Evolutionary conservation across 2,113 vertebrate species (phyloP).

Genomic region (Fukomys damarensis): DNA sequence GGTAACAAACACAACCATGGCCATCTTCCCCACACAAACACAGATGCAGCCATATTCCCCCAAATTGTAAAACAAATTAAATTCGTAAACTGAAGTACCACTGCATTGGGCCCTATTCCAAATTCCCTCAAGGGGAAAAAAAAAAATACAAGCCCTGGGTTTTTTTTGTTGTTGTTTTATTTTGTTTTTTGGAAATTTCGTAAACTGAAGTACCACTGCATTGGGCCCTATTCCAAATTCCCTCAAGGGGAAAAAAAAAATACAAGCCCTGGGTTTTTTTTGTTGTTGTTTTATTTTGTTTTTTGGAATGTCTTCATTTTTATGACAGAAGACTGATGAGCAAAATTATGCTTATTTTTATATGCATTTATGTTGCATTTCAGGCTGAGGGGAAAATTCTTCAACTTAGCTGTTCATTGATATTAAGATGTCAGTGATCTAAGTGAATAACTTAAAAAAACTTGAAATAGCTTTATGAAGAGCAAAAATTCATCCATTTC

Average conservation of each 20-base stretch:
- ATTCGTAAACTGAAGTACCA: background rate
- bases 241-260: background rate
- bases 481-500: background rate
- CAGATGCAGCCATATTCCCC: background rate
- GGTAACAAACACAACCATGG: background rate
- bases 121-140: background rate
- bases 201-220: background rate
- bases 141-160: background rate
- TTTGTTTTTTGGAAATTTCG: background rate
- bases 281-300: background rate
- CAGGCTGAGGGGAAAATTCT: background rate
- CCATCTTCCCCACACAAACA: background rate
- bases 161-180: background rate
- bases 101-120: background rate
- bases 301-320: background rate
- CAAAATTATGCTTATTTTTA: background rate
- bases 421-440: background rate
- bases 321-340: background rate
- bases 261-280: background rate
- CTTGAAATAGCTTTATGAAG: background rate
- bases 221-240: background rate
- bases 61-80: background rate
- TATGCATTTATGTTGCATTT: background rate
- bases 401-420: background rate
- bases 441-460: background rate